Evolutionary conservation across 1,140 invertebrate species (phyloP).

Genomic region (Drosophila simulans): DNA sequence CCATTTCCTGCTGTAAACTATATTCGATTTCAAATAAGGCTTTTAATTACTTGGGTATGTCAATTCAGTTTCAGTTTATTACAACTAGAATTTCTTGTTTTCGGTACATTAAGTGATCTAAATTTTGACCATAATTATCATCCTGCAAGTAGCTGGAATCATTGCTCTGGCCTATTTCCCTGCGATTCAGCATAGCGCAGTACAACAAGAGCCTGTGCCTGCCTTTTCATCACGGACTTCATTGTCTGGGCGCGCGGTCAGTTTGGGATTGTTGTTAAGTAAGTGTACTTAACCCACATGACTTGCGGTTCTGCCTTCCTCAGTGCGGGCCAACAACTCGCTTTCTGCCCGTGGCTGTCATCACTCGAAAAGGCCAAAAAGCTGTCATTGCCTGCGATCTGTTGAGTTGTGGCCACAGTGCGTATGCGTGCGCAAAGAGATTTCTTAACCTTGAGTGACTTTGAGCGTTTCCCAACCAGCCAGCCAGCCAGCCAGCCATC

Average conservation of each 20-base stretch:
- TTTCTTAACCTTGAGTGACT: conserved; percentile 81
- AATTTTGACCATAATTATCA: not conserved
- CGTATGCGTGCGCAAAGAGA: conserved; percentile 61
- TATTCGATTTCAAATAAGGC: not conserved
- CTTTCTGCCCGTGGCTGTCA: conserved; percentile 54
- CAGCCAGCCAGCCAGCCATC: conserved; percentile 14
- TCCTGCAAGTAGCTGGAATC: not conserved
- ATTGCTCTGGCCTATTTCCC: conserved; percentile 18
- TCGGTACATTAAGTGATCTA: not conserved
- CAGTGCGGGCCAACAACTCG: conserved; percentile 20
- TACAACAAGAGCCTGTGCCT: conserved; percentile 46
- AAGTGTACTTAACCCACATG: conserved; percentile 83
- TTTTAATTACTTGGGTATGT: too few species aligned
- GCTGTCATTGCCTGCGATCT: conserved; percentile 66
- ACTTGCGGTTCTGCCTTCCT: conserved; percentile 70
- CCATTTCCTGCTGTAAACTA: conserved; percentile 8
- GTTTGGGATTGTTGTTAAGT: conserved; percentile 78
- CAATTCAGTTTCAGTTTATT: too few species aligned
- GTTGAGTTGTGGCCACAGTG: conserved; percentile 21
- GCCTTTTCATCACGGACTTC: conserved; percentile 63
- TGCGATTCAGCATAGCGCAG: conserved; percentile 13
- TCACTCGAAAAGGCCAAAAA: conserved; percentile 67
- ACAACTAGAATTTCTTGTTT: too few species aligned
- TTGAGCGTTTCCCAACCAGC: conserved; percentile 55
- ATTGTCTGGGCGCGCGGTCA: conserved; percentile 77